phyloP scores from a whole-genome alignment of 2,113 vertebrate species.

The Ahaetulla prasina region DNA sequence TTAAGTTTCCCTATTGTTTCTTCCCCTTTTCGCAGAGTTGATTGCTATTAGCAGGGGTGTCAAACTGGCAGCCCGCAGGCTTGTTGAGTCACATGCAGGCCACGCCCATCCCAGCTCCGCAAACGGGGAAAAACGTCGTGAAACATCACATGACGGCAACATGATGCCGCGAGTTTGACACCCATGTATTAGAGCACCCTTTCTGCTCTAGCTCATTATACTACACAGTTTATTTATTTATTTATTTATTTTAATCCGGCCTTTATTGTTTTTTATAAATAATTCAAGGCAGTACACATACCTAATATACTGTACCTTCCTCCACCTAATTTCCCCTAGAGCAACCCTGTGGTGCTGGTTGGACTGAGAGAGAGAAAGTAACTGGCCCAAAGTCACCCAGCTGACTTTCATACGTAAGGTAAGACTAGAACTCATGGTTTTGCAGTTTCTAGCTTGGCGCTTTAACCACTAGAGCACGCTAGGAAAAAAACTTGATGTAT shows the following conservation, averaged over 20 bases:
- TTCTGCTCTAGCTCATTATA: neutral
- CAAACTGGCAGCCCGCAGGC: no score
- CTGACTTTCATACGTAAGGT: neutral
- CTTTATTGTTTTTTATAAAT: neutral
- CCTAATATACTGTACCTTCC: neutral
- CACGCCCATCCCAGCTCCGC: no score
- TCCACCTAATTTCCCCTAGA: neutral
- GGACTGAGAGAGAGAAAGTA: neutral
- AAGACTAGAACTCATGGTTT: neutral
- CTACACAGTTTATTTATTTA: neutral
- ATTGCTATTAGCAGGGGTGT: neutral
- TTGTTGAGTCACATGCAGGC: no score
- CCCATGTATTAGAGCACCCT: neutral
- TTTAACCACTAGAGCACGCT: neutral
- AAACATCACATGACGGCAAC: no score
- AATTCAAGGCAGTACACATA: neutral
- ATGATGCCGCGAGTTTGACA: no score
- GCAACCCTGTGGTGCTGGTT: neutral
- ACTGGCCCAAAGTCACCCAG: neutral
- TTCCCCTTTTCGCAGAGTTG: neutral
- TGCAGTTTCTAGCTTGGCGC: neutral
- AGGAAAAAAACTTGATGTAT: neutral
- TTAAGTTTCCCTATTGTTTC: neutral
- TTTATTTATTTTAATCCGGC: neutral
- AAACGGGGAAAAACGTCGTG: no score